phyloP scores from a whole-genome alignment of 2,797 vertebrate genomes.

The Selene dorsalis region DNA sequence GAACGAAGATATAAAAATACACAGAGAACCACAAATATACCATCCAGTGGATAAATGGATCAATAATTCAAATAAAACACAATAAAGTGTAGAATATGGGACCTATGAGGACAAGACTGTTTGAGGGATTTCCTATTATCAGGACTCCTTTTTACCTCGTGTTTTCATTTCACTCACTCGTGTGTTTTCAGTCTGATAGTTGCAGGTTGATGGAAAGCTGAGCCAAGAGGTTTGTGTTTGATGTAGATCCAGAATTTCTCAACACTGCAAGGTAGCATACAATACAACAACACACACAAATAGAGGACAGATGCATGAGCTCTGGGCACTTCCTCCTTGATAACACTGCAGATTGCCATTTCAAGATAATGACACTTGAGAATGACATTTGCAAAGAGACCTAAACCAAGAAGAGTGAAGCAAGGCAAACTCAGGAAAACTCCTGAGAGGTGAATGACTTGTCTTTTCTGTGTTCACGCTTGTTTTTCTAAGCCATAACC shows the following conservation, averaged over 20 bases:
- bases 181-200: conserved; percentile 7
- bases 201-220: not conserved
- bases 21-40: too few species aligned
- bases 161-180: not conserved
- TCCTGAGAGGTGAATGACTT: not conserved
- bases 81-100: too few species aligned
- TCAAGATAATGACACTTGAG: conserved; percentile 19
- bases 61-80: too few species aligned
- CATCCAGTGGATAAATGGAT: too few species aligned
- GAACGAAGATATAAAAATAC: too few species aligned
- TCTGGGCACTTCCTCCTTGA: not conserved
- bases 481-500: not conserved
- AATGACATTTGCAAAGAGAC: not conserved
- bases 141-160: not conserved
- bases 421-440: not conserved
- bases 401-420: not conserved
- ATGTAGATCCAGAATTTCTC: conserved; percentile 12
- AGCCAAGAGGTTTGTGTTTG: conserved; percentile 4
- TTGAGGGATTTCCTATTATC: not conserved
- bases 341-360: conserved; percentile 5
- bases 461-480: not conserved
- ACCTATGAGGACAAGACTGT: not conserved
- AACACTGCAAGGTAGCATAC: not conserved
- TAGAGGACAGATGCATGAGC: not conserved
- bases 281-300: not conserved